Evolutionary conservation across 2,797 vertebrate species (phyloP).

Genomic region (Pampus argenteus): DNA sequence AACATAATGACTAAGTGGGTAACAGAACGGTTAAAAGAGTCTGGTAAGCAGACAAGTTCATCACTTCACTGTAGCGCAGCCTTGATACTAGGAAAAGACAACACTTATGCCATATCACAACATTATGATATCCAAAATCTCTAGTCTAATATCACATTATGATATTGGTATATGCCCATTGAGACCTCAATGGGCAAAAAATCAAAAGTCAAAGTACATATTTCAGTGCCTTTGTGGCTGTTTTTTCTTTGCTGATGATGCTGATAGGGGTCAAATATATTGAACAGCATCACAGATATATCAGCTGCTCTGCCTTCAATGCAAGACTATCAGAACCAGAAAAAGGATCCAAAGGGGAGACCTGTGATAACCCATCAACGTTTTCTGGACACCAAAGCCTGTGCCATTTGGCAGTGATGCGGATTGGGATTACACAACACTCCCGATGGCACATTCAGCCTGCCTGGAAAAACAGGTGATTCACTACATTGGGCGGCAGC

Average conservation of each 20-base stretch:
- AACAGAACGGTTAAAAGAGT: no score
- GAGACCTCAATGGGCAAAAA: no score
- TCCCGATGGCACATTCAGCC: not conserved
- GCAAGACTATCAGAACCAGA: not conserved
- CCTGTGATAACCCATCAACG: not conserved
- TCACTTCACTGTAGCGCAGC: no score
- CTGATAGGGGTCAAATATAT: not conserved
- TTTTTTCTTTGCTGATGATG: no score
- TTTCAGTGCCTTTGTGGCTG: not conserved
- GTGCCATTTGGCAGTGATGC: constrained; percentile 42
- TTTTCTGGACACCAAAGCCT: constrained; percentile 21
- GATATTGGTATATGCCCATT: no score
- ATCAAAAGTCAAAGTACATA: no score
- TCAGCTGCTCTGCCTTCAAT: not conserved
- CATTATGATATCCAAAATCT: no score
- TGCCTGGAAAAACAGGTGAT: constrained; percentile 62
- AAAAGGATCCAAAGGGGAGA: constrained; percentile 2
- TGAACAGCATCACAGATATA: not conserved
- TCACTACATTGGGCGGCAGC: constrained; percentile 30
- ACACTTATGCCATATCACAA: no score
- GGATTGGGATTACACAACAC: constrained; percentile 41
- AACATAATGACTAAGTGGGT: no score
- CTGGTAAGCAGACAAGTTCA: no score
- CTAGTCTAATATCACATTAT: no score
- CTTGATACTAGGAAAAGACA: no score